phyloP scores from a whole-genome alignment of 2,888 invertebrate species.

The Hyposoter didymator region DNA sequence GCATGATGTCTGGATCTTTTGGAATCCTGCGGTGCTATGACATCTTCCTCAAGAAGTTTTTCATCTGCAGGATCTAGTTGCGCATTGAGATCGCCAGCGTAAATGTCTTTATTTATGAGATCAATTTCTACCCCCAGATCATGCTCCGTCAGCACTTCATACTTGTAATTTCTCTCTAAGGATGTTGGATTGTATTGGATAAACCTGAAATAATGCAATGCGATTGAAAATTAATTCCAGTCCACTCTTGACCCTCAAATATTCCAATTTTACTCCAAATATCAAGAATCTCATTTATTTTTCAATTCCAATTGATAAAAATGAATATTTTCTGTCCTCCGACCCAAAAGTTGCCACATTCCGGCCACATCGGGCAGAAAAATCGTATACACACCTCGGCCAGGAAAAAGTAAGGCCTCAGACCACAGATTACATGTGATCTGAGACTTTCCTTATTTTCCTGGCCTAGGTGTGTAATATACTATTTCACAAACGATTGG shows the following conservation, averaged over 20 bases:
- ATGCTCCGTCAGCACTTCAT: conserved; percentile 98
- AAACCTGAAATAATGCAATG: conserved; percentile 86
- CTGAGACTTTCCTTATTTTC: no score
- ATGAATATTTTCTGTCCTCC: neutral
- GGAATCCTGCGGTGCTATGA: conserved; percentile 93
- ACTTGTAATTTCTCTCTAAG: conserved; percentile 96
- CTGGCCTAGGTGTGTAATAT: no score
- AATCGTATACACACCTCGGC: no score
- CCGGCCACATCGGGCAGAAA: no score
- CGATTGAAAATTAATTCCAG: no score
- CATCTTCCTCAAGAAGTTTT: conserved; percentile 97
- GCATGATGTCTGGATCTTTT: conserved; percentile 98
- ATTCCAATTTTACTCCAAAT: no score
- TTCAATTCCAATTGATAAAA: neutral
- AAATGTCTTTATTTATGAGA: conserved; percentile 97
- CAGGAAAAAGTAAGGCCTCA: no score
- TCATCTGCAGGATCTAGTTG: conserved; percentile 96
- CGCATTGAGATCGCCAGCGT: conserved; percentile 92
- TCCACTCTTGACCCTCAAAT: no score
- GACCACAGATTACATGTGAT: no score
- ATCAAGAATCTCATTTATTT: no score
- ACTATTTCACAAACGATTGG: no score
- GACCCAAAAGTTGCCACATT: no score
- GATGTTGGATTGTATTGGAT: conserved; percentile 98
- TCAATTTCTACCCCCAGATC: conserved; percentile 99